Percentiles rank a stretch among this genome's conserved stretches.
These are phyloP conservation scores for Drosophila rufa DNA, from an alignment of 1,140 invertebrate genomes.

Conservation along the genomic window DNA sequence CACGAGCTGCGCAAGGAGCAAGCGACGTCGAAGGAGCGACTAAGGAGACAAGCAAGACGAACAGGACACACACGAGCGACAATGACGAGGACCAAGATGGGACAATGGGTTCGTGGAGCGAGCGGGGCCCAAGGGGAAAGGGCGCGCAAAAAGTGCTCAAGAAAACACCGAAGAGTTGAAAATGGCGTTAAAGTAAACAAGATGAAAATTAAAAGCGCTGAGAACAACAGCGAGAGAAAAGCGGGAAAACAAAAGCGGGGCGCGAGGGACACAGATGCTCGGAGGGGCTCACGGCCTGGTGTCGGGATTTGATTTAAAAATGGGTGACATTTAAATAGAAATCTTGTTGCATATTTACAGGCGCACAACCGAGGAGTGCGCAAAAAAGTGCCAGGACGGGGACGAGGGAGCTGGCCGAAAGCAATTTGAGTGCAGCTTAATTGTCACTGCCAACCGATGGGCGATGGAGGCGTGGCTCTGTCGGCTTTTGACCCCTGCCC, in stretches of 20 bases:
- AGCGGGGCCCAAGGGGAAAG: slow-evolving; percentile 49
- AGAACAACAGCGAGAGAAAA: slow-evolving; percentile 20
- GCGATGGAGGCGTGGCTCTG: not conserved
- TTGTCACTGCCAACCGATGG: slow-evolving; percentile 55
- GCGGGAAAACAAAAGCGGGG: slow-evolving; percentile 21
- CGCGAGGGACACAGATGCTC: slow-evolving; percentile 1
- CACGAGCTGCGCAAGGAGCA: slow-evolving; percentile 75
- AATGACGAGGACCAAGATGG: slow-evolving; percentile 47
- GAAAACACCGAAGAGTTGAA: slow-evolving; percentile 84
- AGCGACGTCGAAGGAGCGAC: slow-evolving; percentile 26
- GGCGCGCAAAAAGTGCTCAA: slow-evolving; percentile 72
- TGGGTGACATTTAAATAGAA: slow-evolving; percentile 84
- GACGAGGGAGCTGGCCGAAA: slow-evolving; percentile 24
- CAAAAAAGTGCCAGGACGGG: slow-evolving; percentile 6
- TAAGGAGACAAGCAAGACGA: slow-evolving; percentile 50
- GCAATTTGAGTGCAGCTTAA: slow-evolving; percentile 82
- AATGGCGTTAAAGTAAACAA: slow-evolving; percentile 84
- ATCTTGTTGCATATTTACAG: slow-evolving; percentile 81
- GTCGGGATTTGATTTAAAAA: slow-evolving; percentile 82
- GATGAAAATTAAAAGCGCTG: slow-evolving; percentile 81
- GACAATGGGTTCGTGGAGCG: slow-evolving; percentile 30
- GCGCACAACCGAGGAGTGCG: slow-evolving; percentile 18
- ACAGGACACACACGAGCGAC: slow-evolving; percentile 65
- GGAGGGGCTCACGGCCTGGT: slow-evolving; percentile 38
- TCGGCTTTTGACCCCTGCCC: slow-evolving; percentile 14